Base-by-base conservation (phyloP, 2,113 vertebrate species). In the Piaya cayana region DNA sequence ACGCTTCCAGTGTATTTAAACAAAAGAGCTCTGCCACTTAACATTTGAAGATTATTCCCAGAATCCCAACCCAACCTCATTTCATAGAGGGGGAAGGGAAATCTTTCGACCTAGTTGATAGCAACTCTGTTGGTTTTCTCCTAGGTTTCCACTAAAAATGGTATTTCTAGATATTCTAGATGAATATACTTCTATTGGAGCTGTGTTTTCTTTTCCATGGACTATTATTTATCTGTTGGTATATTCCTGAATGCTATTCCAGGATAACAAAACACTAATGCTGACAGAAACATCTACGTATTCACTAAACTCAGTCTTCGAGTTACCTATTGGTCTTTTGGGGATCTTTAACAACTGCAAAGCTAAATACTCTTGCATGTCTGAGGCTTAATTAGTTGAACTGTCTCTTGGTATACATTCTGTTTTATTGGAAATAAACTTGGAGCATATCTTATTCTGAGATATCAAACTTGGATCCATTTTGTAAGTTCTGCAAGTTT, bases 301-400 rank as follows among this genome's bases (percentile, higher is more conserved):
- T 81, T 85, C 87, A 30, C 79, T 70, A 82, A 84, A 30, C 23
- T 86, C 56, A 32, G 0, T 88, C 30, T 82, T 69, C 0, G 3
- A 75, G 60, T 84, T 70, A 77, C 42, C 49, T 60, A 1, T 68
- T 76, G 82, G 56, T 86, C 72, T 95, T 92, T 60, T 69, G 81
- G 88, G 81, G 88, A 49, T 92, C 53, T 15, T 91, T 92, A 93
- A 76, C 80, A 92, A 43, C 80, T 94, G 82, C 62, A 76, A 86
- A 94, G 37, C 64, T 83, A 82, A 93, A 88, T 84, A 79, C 42
- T 90, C 94, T 58, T 94, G 82, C 80, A 93, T 80, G 21, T 92
- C 76, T 78, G 69, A 81, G 69, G 55, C n/a, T 70, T 92, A 83
- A 27, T 85, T 50, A 92, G 75, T 92, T 90, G 90, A 88, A 68